Evolutionary conservation across 1,140 invertebrate genomes (phyloP).

Genomic region (Drosophila pectinifera): DNA sequence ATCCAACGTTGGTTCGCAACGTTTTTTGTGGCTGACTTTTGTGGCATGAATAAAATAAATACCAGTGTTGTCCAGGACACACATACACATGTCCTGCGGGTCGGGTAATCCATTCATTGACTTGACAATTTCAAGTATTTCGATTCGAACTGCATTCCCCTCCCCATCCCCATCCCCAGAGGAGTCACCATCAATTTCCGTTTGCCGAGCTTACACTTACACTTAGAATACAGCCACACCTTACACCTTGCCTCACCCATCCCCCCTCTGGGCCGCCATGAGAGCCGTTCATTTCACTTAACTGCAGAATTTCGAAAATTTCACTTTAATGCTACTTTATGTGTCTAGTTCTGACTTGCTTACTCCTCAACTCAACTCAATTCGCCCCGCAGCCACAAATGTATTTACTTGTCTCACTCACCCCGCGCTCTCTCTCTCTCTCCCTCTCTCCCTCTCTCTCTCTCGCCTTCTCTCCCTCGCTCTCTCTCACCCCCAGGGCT

Average conservation of each 20-base stretch:
- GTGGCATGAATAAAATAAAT: constrained; percentile 47
- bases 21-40: constrained; percentile 55
- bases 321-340: constrained; percentile 56
- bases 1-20: constrained; percentile 4
- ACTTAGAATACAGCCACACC: neutral
- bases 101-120: constrained; percentile 38
- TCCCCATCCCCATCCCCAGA: no score
- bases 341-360: constrained; percentile 40
- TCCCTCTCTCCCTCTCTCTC: constrained; percentile 6
- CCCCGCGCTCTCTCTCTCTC: constrained; percentile 5
- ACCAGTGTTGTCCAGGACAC: constrained; percentile 1
- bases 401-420: constrained; percentile 18
- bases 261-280: no score
- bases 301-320: constrained; percentile 27
- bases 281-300: constrained; percentile 59
- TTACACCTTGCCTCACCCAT: neutral
- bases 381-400: constrained; percentile 1
- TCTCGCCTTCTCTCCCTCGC: constrained; percentile 4
- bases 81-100: constrained; percentile 2
- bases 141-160: constrained; percentile 15
- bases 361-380: constrained; percentile 9
- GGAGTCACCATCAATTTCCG: constrained; percentile 9
- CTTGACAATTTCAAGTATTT: constrained; percentile 46
- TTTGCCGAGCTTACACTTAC: neutral
- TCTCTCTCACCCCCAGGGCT: constrained; percentile 89